Base-by-base conservation (phyloP, 2,797 vertebrate species). In the Fistularia commersonii region DNA sequence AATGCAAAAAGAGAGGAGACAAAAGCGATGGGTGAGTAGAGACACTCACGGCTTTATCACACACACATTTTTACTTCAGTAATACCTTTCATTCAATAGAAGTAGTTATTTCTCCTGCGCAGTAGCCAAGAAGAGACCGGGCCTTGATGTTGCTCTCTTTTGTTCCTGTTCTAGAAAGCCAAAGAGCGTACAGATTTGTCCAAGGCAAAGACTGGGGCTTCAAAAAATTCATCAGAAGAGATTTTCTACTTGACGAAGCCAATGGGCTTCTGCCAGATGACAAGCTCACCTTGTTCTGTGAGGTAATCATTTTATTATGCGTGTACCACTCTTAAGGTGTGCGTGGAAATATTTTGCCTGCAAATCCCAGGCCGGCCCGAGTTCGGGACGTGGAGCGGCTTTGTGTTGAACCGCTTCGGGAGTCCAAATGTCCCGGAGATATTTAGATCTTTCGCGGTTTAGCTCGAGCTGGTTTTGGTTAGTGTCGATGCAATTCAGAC, bases 201-300 rank as follows among this genome's bases (percentile, higher is more conserved):
- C 97, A 99, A 91, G 96, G 97, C 73, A 99, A 98, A 82, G 97
- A 98, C 86, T 99, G 97, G 97, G 97, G 97, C 51, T 99, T 99
- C 90, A 98, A 99, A 89, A 99, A 99, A 82, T 99, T 98, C 81
- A 99, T 99, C 83, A 86, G 96, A 77, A 93, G 97, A 90, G 97
- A 99, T 87, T 98, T 99, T 86, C 93, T 99, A 74, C 93, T 99
- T 43, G 97, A 99, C 81, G 96, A 98, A 92, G 93, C 95, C 76
- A 99, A 99, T 79, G 96, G 96, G 79, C 94, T 99, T 65, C 87
- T 99, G 82, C 95, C 97, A 59, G 97, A 98, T 76, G 97, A 99
- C 88, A 99, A 98, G 79, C 96, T 99, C 76, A 98, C 96, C 0
- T 89, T 99, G 64, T 98, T 98, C 84, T 99, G 97, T 90, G 97